A percentile compares a stretch with the other conserved stretches of the same genome.
Conservation (phyloP, 1,140 invertebrate genomes). For the Micrasema longulum region DNA sequence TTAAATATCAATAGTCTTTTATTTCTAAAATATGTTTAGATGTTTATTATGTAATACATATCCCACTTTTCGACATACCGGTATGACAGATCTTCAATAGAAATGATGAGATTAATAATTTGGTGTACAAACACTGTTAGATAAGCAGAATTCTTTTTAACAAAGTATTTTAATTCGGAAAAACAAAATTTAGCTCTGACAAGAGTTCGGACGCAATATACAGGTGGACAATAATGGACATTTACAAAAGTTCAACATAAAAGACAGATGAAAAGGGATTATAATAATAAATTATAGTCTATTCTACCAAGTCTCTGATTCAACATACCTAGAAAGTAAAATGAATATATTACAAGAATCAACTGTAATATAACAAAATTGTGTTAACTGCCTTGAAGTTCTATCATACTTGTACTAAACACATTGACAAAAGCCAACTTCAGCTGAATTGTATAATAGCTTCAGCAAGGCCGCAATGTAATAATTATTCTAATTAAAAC, state of each 20-base stretch:
- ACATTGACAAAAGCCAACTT: conserved; percentile 34
- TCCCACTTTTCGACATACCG: too few species aligned
- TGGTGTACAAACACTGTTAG: conserved; percentile 22
- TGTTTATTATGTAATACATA: too few species aligned
- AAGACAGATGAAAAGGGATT: conserved; percentile 36
- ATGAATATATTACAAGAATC: conserved; percentile 4
- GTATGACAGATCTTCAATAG: conserved; percentile 20
- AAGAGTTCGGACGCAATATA: conserved; percentile 39
- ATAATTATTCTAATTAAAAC: conserved; percentile 14
- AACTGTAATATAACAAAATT: not conserved
- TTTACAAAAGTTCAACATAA: conserved; percentile 42
- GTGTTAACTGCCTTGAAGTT: conserved; percentile 20
- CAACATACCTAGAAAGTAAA: conserved; percentile 10
- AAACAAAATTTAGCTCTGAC: conserved; percentile 34
- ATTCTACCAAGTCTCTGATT: conserved; percentile 17
- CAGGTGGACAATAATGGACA: conserved; percentile 34
- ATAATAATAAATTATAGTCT: conserved; percentile 7
- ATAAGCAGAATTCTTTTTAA: conserved; percentile 18
- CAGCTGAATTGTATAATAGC: conserved; percentile 17
- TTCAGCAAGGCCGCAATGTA: conserved; percentile 11
- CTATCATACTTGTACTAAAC: conserved; percentile 22
- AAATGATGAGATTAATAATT: conserved; percentile 5
- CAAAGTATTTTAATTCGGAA: not conserved
- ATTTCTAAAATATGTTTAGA: too few species aligned
- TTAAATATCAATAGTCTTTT: too few species aligned